A percentile compares a stretch with the other conserved stretches of the same genome.
Evolutionary conservation across 2,888 invertebrate genomes (phyloP).

Genomic region (Drosophila incognita): DNA sequence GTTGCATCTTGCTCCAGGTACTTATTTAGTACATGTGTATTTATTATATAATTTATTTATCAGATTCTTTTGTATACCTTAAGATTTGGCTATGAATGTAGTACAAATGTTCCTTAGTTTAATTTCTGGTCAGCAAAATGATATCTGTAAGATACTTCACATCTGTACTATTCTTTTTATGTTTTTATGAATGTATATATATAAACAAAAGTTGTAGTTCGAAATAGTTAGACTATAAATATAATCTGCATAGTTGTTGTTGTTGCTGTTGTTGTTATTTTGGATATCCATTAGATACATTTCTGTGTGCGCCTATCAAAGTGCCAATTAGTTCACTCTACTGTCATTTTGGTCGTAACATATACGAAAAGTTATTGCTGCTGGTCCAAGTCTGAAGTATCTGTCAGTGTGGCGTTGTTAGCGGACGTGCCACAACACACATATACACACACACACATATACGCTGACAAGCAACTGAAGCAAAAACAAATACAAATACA

Average conservation of each 20-base stretch:
- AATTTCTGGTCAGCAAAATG: neutral
- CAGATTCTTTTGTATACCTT: neutral
- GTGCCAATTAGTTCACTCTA: conserved; percentile 74
- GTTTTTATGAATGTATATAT: neutral
- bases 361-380: conserved; percentile 60
- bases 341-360: conserved; percentile 66
- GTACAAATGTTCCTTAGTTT: neutral
- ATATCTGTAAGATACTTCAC: neutral
- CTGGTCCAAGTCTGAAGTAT: conserved; percentile 40
- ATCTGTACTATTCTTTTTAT: neutral
- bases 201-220: neutral
- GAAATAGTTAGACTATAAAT: neutral
- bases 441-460: conserved; percentile 10
- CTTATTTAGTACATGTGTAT: neutral
- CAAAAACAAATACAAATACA: conserved; percentile 50
- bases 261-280: conserved; percentile 10
- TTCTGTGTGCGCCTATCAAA: conserved; percentile 39
- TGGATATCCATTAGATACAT: conserved; percentile 50
- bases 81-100: neutral
- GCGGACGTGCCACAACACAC: conserved; percentile 21
- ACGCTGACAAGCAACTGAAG: conserved; percentile 29
- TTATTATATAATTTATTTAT: neutral
- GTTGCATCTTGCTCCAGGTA: conserved; percentile 2
- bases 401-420: conserved; percentile 27
- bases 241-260: conserved; percentile 14